Conservation (phyloP, 2,113 vertebrate species). For the Tursiops truncatus region DNA sequence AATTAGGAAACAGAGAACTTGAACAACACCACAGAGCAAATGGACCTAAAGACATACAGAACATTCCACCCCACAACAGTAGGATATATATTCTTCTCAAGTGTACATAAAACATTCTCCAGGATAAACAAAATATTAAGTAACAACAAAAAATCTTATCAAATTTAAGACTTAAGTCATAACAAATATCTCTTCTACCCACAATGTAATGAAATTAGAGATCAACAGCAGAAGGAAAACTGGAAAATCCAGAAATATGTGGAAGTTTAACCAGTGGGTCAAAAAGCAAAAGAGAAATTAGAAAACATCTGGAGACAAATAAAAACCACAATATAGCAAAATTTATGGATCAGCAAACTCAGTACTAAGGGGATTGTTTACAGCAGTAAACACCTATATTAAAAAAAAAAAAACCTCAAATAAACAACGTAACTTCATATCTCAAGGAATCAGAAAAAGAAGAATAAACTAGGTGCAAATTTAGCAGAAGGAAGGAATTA, state of each 20-base stretch:
- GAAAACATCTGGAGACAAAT: neutral
- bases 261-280: neutral
- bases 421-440: neutral
- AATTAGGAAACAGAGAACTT: neutral
- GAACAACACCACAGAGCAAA: neutral
- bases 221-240: neutral
- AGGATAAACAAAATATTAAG: neutral
- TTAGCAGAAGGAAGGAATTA: neutral
- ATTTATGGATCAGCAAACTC: neutral
- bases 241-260: neutral
- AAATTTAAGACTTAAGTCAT: neutral
- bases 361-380: neutral
- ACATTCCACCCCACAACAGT: neutral
- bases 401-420: neutral
- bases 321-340: neutral
- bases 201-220: neutral
- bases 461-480: neutral
- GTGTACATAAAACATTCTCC: neutral
- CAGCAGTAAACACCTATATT: neutral
- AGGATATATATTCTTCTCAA: neutral
- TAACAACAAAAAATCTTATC: neutral
- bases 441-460: neutral
- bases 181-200: neutral
- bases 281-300: neutral
- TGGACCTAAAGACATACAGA: neutral